Evolutionary conservation across 2,797 vertebrate genomes (phyloP), one percentile per base, ranked within the genome.

Genomic region (Acomys russatus): DNA sequence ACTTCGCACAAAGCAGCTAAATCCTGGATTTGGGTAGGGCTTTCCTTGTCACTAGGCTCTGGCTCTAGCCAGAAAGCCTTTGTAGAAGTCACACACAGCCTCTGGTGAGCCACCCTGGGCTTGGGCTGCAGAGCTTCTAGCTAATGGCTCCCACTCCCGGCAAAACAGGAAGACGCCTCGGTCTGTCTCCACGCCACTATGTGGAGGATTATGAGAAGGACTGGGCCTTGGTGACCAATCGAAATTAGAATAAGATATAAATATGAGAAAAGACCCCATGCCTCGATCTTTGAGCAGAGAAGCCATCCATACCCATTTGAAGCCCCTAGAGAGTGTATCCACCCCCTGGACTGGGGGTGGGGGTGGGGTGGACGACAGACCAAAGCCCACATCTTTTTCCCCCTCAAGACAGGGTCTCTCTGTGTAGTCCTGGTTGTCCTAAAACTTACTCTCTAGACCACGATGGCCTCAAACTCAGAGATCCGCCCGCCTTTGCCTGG

Each of bases 61-160:
- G 14, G 25, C 12, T 89, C 76, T 7, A 33, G 3, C 7, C 0
- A 25, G 15, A 8, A n/a, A 33, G 30, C 3, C 64, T 88, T 49
- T 35, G 15, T 51, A 28, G 78, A 23, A 20, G 30, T 51, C 28
- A 18, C 63, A n/a, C 22, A 18, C 1, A 28, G 70, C 68, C 35
- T n/a, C 3, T 0, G 1, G 71, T 9, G 20, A 44, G 44, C 44
- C 44, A 44, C 54, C 30, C 30, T 12, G 2, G 0, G 10, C 6
- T 4, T 18, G 0, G 10, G 33, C 22, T 51, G 49, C 38, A 59
- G 54, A 22, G 20, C 78, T 63, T 66, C 74, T 95, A 66, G 61
- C 90, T 97, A 61, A 4, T 51, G 28, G 66, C 68, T 38, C 88
- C 95, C 95, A 91, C 93, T 94, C 35, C 38, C 30, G 92, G 64